Evolutionary conservation across 2,113 vertebrate species (phyloP).

Genomic region (Hippolais icterina): DNA sequence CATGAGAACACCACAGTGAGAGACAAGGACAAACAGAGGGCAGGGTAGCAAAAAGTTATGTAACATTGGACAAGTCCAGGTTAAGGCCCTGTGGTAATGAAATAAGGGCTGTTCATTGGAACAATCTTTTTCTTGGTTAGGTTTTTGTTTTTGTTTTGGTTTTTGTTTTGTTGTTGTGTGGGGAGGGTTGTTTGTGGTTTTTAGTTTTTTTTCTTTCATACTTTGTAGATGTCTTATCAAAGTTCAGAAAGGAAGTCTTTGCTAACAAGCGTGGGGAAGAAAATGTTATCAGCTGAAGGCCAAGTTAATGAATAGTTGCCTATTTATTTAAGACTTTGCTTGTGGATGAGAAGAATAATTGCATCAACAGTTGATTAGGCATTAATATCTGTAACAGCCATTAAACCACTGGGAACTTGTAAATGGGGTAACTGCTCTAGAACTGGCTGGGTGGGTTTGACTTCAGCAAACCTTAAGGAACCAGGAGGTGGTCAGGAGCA

Average conservation of each 20-base stretch:
- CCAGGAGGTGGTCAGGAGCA: not conserved
- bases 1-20: not conserved
- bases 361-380: not conserved
- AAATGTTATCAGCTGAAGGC: constrained; percentile 15
- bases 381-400: not conserved
- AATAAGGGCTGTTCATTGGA: not conserved
- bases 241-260: constrained; percentile 33
- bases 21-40: not conserved
- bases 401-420: not conserved
- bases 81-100: not conserved
- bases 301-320: constrained; percentile 61
- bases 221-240: not conserved
- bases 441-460: not conserved
- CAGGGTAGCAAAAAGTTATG: not conserved
- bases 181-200: not conserved
- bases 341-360: not conserved
- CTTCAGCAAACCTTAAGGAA: not conserved
- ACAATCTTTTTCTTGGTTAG: not conserved
- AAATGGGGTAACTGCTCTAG: not conserved
- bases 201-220: not conserved
- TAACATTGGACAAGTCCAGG: not conserved
- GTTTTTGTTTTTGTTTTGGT: not conserved
- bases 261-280: not conserved
- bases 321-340: constrained; percentile 27
- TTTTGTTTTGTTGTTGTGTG: not conserved